These are phyloP conservation scores for Limnephilus marmoratus DNA, from an alignment of 2,888 invertebrate genomes.

Conservation along the genomic window DNA sequence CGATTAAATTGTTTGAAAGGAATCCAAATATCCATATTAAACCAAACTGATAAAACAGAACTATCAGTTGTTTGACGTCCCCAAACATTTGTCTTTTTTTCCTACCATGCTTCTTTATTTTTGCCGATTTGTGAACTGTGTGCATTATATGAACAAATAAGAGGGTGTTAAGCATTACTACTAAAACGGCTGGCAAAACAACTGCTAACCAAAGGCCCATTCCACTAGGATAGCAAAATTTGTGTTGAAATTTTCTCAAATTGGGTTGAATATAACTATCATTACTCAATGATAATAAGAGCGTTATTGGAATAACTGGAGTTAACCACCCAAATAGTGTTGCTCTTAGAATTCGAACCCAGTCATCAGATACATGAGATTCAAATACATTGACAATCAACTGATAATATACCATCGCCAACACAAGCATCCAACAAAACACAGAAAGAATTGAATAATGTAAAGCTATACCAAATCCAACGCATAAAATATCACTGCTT, in stretches of 20 bases:
- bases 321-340: constrained; percentile 81
- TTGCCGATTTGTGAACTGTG: constrained; percentile 69
- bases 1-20: constrained; percentile 73
- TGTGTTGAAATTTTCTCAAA: constrained; percentile 67
- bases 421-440: constrained; percentile 86
- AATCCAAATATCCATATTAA: constrained; percentile 80
- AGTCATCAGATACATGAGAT: constrained; percentile 77
- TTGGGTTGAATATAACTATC: constrained; percentile 72
- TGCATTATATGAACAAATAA: constrained; percentile 79
- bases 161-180: constrained; percentile 77
- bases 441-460: constrained; percentile 83
- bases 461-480: constrained; percentile 78
- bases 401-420: constrained; percentile 82
- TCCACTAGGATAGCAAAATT: constrained; percentile 78
- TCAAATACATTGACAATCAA: constrained; percentile 81
- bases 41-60: constrained; percentile 80
- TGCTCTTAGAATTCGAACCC: constrained; percentile 77
- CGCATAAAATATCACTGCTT: constrained; percentile 74
- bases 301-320: constrained; percentile 76
- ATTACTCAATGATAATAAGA: constrained; percentile 74
- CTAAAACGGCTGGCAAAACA: constrained; percentile 76
- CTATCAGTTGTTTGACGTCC: constrained; percentile 78
- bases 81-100: no score
- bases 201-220: constrained; percentile 77
- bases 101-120: no score